A percentile compares a stretch with the other conserved stretches of the same genome.
Conservation (phyloP, 2,113 vertebrate species). For the Stegostoma tigrinum region DNA sequence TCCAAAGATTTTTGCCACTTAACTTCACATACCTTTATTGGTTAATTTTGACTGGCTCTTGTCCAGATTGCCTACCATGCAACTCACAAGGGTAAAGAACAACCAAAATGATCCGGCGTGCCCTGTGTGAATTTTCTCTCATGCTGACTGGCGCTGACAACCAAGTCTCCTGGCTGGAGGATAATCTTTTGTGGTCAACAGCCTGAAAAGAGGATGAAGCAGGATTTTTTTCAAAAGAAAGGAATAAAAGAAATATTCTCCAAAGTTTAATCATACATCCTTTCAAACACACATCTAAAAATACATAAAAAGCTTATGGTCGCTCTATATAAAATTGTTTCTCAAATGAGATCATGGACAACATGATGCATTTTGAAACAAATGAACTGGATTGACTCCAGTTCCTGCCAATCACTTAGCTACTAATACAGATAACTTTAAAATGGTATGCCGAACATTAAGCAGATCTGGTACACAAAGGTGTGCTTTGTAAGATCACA, state of each 20-base stretch:
- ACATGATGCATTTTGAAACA: not conserved
- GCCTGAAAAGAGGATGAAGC: not conserved
- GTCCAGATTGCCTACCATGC: not conserved
- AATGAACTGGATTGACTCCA: not conserved
- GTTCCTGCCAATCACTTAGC: not conserved
- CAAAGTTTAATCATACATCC: not conserved
- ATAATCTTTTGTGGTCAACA: not conserved
- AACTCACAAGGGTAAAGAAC: not conserved
- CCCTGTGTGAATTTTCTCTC: not conserved
- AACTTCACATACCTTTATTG: not conserved
- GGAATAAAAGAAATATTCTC: not conserved
- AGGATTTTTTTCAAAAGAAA: not conserved
- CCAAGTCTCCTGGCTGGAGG: not conserved
- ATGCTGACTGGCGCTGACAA: not conserved
- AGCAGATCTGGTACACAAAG: not conserved
- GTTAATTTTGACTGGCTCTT: not conserved
- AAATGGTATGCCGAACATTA: not conserved
- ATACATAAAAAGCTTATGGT: not conserved
- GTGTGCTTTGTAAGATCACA: not conserved
- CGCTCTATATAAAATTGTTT: not conserved
- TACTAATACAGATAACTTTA: not conserved
- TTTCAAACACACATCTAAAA: not conserved
- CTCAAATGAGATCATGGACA: not conserved
- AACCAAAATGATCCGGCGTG: slow-evolving; percentile 1
- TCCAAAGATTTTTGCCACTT: not conserved